phyloP scores from a whole-genome alignment of 2,113 vertebrate species.

The Crotalus viridis region DNA sequence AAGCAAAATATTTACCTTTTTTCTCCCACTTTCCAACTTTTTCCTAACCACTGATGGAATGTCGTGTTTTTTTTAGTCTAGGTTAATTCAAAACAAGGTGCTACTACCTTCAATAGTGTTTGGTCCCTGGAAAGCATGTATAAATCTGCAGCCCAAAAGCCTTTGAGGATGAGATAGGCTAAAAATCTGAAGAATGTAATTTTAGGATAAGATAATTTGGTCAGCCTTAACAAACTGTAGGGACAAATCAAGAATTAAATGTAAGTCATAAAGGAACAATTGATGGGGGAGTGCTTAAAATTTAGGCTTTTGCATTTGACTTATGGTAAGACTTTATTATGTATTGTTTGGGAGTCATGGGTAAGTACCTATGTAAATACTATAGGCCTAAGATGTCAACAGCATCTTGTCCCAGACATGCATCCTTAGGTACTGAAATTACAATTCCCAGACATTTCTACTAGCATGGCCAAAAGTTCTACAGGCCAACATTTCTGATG shows the following conservation, averaged over 20 bases:
- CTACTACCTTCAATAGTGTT: background rate
- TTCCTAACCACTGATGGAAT: background rate
- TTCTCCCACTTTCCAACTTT: background rate
- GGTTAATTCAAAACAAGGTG: background rate
- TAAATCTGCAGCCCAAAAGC: background rate
- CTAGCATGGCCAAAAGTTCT: background rate
- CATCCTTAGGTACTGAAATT: background rate
- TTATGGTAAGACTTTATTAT: background rate
- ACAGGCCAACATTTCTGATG: background rate
- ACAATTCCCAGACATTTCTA: background rate
- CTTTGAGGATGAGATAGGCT: background rate
- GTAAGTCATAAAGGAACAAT: background rate
- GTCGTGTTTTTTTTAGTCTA: background rate
- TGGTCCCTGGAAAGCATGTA: background rate
- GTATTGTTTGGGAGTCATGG: background rate
- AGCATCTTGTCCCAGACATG: background rate
- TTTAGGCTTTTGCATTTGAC: background rate
- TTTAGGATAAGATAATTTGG: background rate
- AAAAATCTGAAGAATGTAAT: background rate
- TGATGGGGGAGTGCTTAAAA: background rate
- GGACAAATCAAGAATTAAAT: background rate
- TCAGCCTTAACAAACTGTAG: background rate
- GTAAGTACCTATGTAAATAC: background rate
- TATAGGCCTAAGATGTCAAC: background rate
- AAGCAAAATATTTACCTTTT: background rate